These are phyloP conservation scores for Xenopus laevis DNA, from an alignment of 2,113 vertebrate genomes.

Conservation along the genomic window DNA sequence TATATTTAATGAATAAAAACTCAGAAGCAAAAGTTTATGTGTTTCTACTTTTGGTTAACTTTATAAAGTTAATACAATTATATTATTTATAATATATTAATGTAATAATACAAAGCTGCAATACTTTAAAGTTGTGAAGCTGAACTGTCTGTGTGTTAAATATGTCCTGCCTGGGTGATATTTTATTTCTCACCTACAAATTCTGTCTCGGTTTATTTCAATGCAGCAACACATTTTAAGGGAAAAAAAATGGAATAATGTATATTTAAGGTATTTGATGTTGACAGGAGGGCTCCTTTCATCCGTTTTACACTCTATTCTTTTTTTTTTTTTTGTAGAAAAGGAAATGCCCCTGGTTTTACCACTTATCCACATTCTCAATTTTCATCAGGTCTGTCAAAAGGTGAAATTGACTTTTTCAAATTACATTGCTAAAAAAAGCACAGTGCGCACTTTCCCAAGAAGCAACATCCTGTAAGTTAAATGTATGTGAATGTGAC, in stretches of 20 bases:
- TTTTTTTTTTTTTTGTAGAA: constrained; percentile 15
- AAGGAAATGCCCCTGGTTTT: constrained; percentile 4
- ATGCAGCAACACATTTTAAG: constrained; percentile 9
- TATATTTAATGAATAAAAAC: too few relatives aligned
- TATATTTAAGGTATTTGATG: not conserved
- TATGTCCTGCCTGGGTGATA: constrained; percentile 44
- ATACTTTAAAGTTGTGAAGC: constrained; percentile 10
- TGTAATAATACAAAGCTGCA: too few relatives aligned
- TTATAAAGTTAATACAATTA: too few relatives aligned
- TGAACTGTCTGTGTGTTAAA: constrained; percentile 52
- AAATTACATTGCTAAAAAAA: constrained; percentile 55
- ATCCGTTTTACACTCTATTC: constrained; percentile 11
- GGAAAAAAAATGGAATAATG: constrained; percentile 16
- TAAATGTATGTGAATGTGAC: constrained; percentile 51
- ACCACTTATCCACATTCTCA: constrained; percentile 41
- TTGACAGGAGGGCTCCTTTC: constrained; percentile 1
- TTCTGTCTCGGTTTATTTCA: constrained; percentile 45
- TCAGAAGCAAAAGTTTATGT: too few relatives aligned
- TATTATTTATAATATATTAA: too few relatives aligned
- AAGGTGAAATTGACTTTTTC: constrained; percentile 62
- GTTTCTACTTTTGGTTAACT: too few relatives aligned
- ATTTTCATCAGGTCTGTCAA: constrained; percentile 54
- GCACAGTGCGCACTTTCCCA: constrained; percentile 53
- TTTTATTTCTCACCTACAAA: constrained; percentile 18
- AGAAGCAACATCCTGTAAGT: constrained; percentile 48